Evolutionary conservation across 23 tunicate species (phyloP), one percentile per base, ranked within the genome.

Genomic region (Ascidia mentula): DNA sequence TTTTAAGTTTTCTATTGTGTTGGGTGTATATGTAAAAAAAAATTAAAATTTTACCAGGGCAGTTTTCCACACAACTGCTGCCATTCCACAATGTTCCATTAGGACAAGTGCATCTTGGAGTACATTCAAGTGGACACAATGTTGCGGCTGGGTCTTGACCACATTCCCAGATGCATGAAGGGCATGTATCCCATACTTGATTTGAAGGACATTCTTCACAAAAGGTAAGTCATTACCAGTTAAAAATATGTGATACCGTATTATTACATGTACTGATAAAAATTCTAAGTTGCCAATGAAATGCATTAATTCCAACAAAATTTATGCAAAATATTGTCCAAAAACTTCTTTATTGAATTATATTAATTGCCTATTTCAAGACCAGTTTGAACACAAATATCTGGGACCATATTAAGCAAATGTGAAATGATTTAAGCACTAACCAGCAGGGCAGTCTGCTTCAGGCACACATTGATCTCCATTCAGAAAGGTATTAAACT

Each of bases 391-490:
- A n/a, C n/a, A n/a, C n/a, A n/a, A n/a, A n/a, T n/a, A n/a, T n/a
- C n/a, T n/a, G n/a, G n/a, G n/a, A n/a, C n/a, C n/a, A n/a, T n/a
- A n/a, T n/a, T n/a, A n/a, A n/a, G n/a, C n/a, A n/a, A n/a, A n/a
- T n/a, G n/a, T n/a, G n/a, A n/a, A n/a, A n/a, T n/a, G n/a, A n/a
- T n/a, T n/a, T n/a, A n/a, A n/a, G n/a, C n/a, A n/a, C n/a, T n/a
- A 53, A 53, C 65, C 65, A 20, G 65, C 28, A 53, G 84, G 84
- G 69, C 84, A 80, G 36, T 80, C 76, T 0, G 70, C 53, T 36
- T 37, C 75, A 40, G 18, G 24, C 37, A 80, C 77, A 71, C 84
- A 80, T 40, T 37, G 40, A 46, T 61, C 75, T 9, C 71, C 77
- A 40, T 80, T 40, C 33, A 37, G 59, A 46, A 70, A 70, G 1